Conservation (phyloP, 2,113 vertebrate species). For the Deroptyus accipitrinus region DNA sequence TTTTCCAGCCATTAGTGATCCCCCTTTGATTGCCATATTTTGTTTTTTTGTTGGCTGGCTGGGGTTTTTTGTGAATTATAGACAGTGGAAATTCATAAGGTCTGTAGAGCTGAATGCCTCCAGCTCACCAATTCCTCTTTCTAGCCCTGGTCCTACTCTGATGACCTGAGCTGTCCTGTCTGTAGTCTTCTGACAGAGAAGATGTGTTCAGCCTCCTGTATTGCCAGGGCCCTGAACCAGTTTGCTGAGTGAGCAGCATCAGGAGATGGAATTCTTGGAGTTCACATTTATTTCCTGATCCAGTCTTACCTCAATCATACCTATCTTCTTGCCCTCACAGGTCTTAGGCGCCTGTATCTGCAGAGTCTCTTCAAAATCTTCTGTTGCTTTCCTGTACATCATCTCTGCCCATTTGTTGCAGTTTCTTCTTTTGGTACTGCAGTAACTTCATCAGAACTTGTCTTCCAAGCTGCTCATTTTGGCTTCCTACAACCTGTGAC, state of each 20-base stretch:
- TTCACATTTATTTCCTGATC: neutral
- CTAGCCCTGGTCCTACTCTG: neutral
- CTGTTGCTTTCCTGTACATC: neutral
- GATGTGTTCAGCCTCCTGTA: neutral
- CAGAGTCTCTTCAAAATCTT: neutral
- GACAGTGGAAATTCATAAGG: neutral
- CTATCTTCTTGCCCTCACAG: neutral
- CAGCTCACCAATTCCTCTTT: neutral
- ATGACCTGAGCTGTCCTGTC: neutral
- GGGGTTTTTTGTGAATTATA: neutral
- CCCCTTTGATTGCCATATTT: neutral
- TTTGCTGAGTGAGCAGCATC: neutral
- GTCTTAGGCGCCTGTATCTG: neutral
- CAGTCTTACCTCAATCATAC: neutral
- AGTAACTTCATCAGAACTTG: neutral
- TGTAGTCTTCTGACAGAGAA: neutral
- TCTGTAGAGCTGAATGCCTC: neutral
- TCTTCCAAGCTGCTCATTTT: neutral
- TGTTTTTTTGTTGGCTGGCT: neutral
- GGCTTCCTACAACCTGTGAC: neutral
- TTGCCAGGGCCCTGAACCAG: neutral
- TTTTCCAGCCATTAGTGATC: neutral
- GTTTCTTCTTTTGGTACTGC: neutral
- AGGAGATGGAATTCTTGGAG: neutral
- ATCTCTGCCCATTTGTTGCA: neutral